Conservation (phyloP, 1,140 invertebrate species). For the Tigriopus japonicus region DNA sequence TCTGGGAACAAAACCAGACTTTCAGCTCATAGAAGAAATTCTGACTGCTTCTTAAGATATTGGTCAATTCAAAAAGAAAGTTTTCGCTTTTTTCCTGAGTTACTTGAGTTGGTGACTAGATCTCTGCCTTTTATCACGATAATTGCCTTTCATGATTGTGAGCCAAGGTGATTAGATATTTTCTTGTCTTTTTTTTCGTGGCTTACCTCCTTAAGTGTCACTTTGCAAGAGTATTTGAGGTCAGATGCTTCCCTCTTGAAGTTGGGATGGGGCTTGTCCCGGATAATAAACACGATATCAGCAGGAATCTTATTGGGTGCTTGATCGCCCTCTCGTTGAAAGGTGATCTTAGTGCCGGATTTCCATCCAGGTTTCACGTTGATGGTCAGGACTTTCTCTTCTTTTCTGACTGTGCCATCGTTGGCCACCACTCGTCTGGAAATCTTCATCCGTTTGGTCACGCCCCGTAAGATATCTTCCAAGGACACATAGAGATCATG, state of each 20-base stretch:
- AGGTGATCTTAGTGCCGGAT: constrained; percentile 97
- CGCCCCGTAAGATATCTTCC: constrained; percentile 55
- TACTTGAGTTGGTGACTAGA: too few relatives aligned
- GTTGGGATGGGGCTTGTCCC: constrained; percentile 82
- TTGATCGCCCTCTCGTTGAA: constrained; percentile 96
- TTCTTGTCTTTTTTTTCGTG: too few relatives aligned
- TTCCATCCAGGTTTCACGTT: constrained; percentile 99
- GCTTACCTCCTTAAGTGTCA: constrained; percentile 56
- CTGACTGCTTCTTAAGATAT: too few relatives aligned
- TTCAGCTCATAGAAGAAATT: too few relatives aligned
- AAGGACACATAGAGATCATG: constrained; percentile 89
- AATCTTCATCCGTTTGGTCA: constrained; percentile 15
- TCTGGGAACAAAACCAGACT: too few relatives aligned
- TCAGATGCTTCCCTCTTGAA: constrained; percentile 93
- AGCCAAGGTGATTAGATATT: too few relatives aligned
- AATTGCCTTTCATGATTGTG: too few relatives aligned
- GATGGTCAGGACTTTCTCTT: constrained; percentile 96
- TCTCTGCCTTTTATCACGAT: too few relatives aligned
- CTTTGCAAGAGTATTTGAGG: constrained; percentile 71
- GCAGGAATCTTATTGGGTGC: constrained; percentile 87
- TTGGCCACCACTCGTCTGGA: constrained; percentile 5
- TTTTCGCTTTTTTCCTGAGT: too few relatives aligned
- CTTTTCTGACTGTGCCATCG: constrained; percentile 23
- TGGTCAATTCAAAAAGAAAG: too few relatives aligned
- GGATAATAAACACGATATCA: constrained; percentile 96